These are phyloP conservation scores for Peromyscus attwateri DNA, from an alignment of 2,797 vertebrate genomes.

Conservation along the genomic window DNA sequence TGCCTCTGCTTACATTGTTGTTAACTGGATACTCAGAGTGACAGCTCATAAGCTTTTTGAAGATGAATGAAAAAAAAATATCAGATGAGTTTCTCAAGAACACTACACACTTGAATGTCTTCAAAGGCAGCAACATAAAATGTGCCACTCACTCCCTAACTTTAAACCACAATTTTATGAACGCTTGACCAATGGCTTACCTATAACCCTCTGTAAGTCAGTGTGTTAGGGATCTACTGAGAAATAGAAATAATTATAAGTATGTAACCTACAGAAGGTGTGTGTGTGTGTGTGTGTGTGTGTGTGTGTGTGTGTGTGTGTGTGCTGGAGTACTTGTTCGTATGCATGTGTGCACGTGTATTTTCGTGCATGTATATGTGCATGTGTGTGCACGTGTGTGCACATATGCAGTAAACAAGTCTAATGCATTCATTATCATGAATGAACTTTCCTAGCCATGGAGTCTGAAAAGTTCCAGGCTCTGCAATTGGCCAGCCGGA, in stretches of 20 bases:
- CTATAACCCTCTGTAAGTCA: background rate
- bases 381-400: background rate
- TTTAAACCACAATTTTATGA: background rate
- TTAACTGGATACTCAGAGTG: background rate
- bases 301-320: background rate
- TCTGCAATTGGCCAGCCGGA: background rate
- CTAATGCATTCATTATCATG: background rate
- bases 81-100: background rate
- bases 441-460: background rate
- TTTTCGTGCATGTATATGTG: background rate
- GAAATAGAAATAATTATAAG: background rate
- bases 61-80: background rate
- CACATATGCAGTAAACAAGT: background rate
- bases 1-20: background rate
- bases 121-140: background rate
- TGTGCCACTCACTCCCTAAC: rapidly evolving
- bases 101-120: background rate
- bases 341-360: background rate
- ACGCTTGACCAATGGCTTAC: background rate
- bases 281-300: background rate
- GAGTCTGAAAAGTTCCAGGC: background rate
- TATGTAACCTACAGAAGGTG: background rate
- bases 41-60: background rate
- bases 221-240: background rate
- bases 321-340: background rate